These are phyloP conservation scores for Drosophila micromelanica DNA, from an alignment of 1,140 invertebrate genomes.

Conservation along the genomic window DNA sequence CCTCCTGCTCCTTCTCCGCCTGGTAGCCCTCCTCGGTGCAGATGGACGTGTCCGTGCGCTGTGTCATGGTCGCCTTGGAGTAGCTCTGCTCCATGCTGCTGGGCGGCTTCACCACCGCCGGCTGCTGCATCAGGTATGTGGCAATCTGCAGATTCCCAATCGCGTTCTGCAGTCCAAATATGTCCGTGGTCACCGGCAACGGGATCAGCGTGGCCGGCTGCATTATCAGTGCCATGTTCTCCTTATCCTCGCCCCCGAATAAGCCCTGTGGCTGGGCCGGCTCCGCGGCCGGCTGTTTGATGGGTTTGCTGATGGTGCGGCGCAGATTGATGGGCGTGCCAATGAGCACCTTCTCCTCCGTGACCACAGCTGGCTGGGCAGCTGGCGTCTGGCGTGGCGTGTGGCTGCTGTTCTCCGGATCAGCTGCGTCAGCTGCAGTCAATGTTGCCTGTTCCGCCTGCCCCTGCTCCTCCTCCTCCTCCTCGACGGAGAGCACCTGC, in stretches of 20 bases:
- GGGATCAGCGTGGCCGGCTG: conserved; percentile 84
- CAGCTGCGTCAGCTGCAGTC: not conserved
- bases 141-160: conserved; percentile 82
- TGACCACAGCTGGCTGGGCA: conserved; percentile 21
- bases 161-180: conserved; percentile 77
- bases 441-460: not conserved
- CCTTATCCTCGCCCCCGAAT: conserved; percentile 46
- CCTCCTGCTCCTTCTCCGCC: conserved; percentile 68
- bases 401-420: not conserved
- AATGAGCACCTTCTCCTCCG: conserved; percentile 78
- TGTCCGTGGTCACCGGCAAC: conserved; percentile 77
- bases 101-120: conserved; percentile 51
- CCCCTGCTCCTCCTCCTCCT: conserved; percentile 35
- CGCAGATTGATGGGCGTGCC: conserved; percentile 81
- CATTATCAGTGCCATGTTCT: conserved; percentile 83
- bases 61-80: conserved; percentile 69
- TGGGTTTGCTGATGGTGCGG: conserved; percentile 73
- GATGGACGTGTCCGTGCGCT: conserved; percentile 72
- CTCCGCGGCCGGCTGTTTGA: conserved; percentile 33
- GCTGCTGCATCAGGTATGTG: conserved; percentile 77
- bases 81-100: conserved; percentile 39
- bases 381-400: conserved; percentile 19
- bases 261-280: conserved; percentile 6
- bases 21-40: conserved; percentile 76
- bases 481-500: conserved; percentile 60